Percentiles rank a stretch among this genome's conserved stretches.
Conservation (phyloP, 2,888 invertebrate genomes). For the Chymomyza caudatula region DNA sequence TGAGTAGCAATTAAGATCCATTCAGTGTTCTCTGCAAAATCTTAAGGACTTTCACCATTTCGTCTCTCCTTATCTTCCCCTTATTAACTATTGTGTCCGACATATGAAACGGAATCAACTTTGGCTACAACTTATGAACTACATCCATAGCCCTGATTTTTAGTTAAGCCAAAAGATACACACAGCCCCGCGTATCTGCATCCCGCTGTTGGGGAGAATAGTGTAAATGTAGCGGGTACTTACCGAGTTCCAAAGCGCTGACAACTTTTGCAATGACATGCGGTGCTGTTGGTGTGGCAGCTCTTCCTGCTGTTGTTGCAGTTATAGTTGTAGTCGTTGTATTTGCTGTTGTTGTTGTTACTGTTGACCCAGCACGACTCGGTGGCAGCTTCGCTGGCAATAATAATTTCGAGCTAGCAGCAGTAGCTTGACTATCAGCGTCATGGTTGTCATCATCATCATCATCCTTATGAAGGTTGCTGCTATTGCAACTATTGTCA, state of each 20-base stretch:
- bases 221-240: constrained; percentile 31
- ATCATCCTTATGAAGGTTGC: background rate
- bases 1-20: no score
- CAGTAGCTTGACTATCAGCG: constrained; percentile 32
- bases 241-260: constrained; percentile 57
- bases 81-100: no score
- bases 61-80: no score
- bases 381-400: constrained; percentile 36
- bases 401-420: constrained; percentile 57
- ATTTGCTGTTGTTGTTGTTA: constrained; percentile 15
- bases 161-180: constrained; percentile 7
- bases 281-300: constrained; percentile 38
- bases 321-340: constrained; percentile 25
- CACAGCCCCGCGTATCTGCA: no score
- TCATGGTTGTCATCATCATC: background rate
- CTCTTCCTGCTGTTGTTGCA: constrained; percentile 19
- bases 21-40: no score
- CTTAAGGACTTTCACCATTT: no score
- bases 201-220: constrained; percentile 5
- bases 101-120: no score
- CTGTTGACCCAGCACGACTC: constrained; percentile 48
- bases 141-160: constrained; percentile 20
- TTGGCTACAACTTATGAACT: no score
- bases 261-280: constrained; percentile 53
- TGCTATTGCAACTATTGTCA: constrained; percentile 44